Base-by-base conservation (phyloP, 2,888 invertebrate genomes). In the Neoscelio sp. region DNA sequence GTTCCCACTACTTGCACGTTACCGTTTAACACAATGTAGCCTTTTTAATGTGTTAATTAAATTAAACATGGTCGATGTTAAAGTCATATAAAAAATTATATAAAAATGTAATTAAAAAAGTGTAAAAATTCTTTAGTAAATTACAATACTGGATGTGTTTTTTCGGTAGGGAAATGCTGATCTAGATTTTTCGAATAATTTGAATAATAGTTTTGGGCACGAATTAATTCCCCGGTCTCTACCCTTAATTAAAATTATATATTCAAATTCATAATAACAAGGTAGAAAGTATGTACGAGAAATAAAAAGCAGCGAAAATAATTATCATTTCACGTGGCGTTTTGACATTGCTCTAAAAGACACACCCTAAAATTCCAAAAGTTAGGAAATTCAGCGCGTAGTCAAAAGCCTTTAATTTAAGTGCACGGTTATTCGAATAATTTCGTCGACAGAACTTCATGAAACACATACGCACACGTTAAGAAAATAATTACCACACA, bases 401-500 rank as follows among this genome's bases (percentile, higher is more conserved):
- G 12, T 33, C 12, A 33, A 42, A 46, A 48, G 33, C 30, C 28
- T 60, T 40, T 42, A 58, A 58, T 42, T 58, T 42, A 58, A 58
- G 28, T 30, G 18, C 42, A 30, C 18, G 40, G 30, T 30, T 48
- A 48, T 48, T 35, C 46, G 46, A 46, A 48, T 35, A 48, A 62
- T 48, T 48, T 62, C 23, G 33, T 28, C 23, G 48, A 10, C 52
- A 20, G 15, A 54, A 52, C 44, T 44, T 33, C 54, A 67, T 67
- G 35, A 44, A 54, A 54, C 40, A 30, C 15, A 44, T 26, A 33
- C 46, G 6, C 20, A 44, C 17, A 30, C 30, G 23, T 68, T 60
- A 71, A 71, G 58, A 44, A 54, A 62, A 73, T 62, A 44, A 40
- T 54, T 54, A 73, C 35, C 30, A 28, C 44, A 13, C 4, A 56